These are phyloP conservation scores for Aleiodes sp. DNA, from an alignment of 1,140 invertebrate species.

Conservation along the genomic window DNA sequence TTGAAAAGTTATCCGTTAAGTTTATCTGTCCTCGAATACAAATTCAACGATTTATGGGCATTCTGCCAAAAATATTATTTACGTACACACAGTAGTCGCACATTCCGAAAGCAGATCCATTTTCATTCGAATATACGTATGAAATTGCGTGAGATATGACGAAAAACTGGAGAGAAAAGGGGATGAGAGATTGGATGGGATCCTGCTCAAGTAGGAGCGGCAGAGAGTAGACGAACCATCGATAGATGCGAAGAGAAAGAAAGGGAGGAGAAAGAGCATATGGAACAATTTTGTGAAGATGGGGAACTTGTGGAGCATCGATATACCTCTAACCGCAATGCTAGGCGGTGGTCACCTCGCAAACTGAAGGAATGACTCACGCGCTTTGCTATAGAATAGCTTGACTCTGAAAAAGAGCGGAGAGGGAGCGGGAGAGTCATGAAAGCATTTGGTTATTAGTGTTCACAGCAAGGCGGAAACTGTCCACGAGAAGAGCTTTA, in stretches of 20 bases:
- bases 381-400: no score
- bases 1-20: neutral
- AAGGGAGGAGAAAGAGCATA: no score
- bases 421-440: no score
- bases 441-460: neutral
- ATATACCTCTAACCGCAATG: no score
- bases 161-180: neutral
- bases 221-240: neutral
- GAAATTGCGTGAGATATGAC: neutral
- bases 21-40: neutral
- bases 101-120: neutral
- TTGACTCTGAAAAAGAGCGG: no score
- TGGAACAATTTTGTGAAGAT: no score
- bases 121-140: neutral
- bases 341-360: no score
- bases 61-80: neutral
- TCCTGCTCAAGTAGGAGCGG: neutral
- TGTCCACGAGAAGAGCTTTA: neutral
- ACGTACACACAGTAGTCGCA: neutral
- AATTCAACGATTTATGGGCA: neutral
- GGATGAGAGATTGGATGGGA: neutral
- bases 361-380: no score
- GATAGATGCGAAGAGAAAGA: neutral
- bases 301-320: no score
- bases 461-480: neutral